These are phyloP conservation scores for Corythornis madagascariensis DNA, from an alignment of 2,113 vertebrate species.

Conservation along the genomic window DNA sequence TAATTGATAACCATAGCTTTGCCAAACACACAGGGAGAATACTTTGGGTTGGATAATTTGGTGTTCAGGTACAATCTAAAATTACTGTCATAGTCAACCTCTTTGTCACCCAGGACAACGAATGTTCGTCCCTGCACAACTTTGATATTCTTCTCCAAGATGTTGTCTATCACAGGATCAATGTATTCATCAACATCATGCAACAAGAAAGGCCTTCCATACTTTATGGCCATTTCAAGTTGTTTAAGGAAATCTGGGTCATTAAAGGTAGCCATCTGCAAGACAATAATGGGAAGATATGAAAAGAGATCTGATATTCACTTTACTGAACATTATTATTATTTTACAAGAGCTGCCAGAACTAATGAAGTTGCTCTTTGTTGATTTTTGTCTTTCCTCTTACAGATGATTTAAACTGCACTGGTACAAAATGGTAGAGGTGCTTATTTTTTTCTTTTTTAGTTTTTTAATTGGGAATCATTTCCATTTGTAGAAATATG, in stretches of 20 bases:
- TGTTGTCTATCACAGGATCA: conserved; percentile 93
- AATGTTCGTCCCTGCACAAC: conserved; percentile 83
- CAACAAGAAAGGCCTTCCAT: conserved; percentile 92
- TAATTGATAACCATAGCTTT: conserved; percentile 98
- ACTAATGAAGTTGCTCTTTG: background rate
- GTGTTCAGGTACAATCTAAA: conserved; percentile 95
- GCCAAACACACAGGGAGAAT: conserved; percentile 91
- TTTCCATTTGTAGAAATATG: background rate
- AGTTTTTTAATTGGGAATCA: background rate
- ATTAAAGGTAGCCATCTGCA: conserved; percentile 91
- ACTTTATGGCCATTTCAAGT: conserved; percentile 93
- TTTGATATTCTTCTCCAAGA: conserved; percentile 91
- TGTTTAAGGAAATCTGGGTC: conserved; percentile 95
- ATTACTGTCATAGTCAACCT: conserved; percentile 91
- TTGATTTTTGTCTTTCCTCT: background rate
- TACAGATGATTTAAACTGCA: background rate
- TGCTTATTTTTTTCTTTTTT: background rate
- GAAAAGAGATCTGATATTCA: background rate
- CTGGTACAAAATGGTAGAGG: background rate
- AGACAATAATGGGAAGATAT: conserved; percentile 1
- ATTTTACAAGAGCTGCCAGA: background rate
- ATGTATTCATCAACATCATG: conserved; percentile 95
- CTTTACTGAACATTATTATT: background rate
- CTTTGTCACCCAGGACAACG: conserved; percentile 90
- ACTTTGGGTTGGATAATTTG: conserved; percentile 91